Conservation (phyloP, 2,113 vertebrate genomes). For the Cranoglanis bouderius region DNA sequence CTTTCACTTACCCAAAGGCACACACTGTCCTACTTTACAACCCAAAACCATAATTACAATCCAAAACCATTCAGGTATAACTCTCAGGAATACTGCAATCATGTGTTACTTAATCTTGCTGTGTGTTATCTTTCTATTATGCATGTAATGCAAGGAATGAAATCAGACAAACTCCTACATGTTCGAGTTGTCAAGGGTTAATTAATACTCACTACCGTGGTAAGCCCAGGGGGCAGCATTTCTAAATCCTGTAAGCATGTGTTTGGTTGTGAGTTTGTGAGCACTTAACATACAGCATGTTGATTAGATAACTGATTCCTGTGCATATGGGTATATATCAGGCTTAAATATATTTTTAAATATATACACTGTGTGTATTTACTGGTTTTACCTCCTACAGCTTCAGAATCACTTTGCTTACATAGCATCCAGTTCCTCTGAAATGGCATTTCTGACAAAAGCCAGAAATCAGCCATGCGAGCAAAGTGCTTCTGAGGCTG, state of each 20-base stretch:
- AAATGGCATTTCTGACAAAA: not conserved
- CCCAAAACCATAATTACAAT: not conserved
- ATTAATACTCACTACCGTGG: slow-evolving; percentile 28
- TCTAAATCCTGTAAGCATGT: slow-evolving; percentile 19
- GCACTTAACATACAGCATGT: not conserved
- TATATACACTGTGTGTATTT: not conserved
- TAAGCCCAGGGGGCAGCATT: not conserved
- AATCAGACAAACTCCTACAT: slow-evolving; percentile 31
- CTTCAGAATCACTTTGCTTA: not conserved
- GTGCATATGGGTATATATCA: not conserved
- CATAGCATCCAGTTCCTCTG: not conserved
- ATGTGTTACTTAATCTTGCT: slow-evolving; percentile 20
- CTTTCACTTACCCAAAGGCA: slow-evolving; percentile 8
- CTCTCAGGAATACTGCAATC: not conserved
- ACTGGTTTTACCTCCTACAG: not conserved
- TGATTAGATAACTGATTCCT: not conserved
- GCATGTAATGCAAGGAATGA: not conserved
- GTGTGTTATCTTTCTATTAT: slow-evolving; percentile 42
- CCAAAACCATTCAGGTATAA: not conserved
- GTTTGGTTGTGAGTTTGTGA: slow-evolving; percentile 11
- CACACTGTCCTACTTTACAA: not conserved
- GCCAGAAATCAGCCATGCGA: not conserved
- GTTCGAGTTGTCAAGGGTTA: slow-evolving; percentile 17
- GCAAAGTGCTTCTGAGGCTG: not conserved
- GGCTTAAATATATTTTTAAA: too few species aligned